Percentiles rank a stretch among this genome's conserved stretches.
phyloP scores from a whole-genome alignment of 1,140 invertebrate species.

The Parasteatoda tepidariorum region DNA sequence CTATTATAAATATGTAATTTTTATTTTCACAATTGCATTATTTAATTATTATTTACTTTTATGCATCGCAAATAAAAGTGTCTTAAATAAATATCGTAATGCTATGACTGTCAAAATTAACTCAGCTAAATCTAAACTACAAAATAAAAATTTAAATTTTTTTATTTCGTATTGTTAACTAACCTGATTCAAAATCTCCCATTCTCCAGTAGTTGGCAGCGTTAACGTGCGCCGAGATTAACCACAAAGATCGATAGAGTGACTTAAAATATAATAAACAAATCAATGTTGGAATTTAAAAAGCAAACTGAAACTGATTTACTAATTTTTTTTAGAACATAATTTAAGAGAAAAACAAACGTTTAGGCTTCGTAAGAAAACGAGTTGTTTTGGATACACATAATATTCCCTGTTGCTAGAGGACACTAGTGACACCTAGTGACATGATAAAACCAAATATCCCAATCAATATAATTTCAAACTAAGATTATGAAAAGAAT shows the following conservation, averaged over 20 bases:
- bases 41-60: too few relatives aligned
- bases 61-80: too few relatives aligned
- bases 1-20: too few relatives aligned
- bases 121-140: too few relatives aligned
- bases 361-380: conserved; percentile 39
- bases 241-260: too few relatives aligned
- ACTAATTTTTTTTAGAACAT: background rate
- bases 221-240: background rate
- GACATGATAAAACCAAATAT: conserved; percentile 21
- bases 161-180: conserved; percentile 16
- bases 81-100: too few relatives aligned
- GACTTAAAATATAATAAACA: too few relatives aligned
- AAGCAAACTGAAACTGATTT: background rate
- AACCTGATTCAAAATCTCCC: conserved; percentile 60
- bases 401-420: conserved; percentile 47
- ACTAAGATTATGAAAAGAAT: too few relatives aligned
- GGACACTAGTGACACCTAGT: conserved; percentile 60
- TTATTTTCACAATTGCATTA: too few relatives aligned
- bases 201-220: background rate
- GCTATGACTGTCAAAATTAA: too few relatives aligned
- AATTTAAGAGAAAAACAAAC: conserved; percentile 7
- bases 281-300: too few relatives aligned
- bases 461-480: conserved; percentile 39
- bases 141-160: background rate
- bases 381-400: conserved; percentile 56